Evolutionary conservation across 1,140 invertebrate species (phyloP).

Genomic region (Idris sp.): DNA sequence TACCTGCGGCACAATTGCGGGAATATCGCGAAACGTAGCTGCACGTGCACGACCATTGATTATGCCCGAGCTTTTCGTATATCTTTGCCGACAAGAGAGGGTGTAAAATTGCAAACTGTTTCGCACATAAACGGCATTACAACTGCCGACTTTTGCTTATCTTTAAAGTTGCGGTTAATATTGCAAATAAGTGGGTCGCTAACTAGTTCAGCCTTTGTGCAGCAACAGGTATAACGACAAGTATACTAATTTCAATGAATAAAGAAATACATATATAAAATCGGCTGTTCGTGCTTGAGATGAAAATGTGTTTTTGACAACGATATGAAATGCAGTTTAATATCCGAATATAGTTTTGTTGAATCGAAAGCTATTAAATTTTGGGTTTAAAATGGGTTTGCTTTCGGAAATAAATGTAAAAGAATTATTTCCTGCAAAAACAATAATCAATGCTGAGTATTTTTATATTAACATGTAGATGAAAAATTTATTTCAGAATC

Average conservation of each 20-base stretch:
- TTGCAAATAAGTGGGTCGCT: conserved; percentile 32
- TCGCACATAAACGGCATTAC: conserved; percentile 33
- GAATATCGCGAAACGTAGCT: conserved; percentile 22
- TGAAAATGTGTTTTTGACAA: conserved; percentile 15
- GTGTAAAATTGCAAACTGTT: conserved; percentile 41
- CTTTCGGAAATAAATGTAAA: no score
- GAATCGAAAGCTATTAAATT: no score
- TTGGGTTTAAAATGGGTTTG: no score
- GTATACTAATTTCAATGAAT: conserved; percentile 31
- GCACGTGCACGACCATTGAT: conserved; percentile 47
- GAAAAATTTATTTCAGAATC: no score
- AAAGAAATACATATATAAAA: no score
- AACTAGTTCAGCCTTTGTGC: conserved; percentile 5
- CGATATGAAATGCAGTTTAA: conserved; percentile 9
- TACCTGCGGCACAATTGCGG: conserved; percentile 24
- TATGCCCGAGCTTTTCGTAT: conserved; percentile 24
- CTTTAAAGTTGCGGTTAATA: conserved; percentile 30
- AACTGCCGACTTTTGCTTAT: conserved; percentile 37
- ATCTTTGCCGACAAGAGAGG: conserved; percentile 16
- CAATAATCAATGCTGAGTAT: no score
- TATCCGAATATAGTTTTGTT: conserved; percentile 1
- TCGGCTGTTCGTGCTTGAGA: conserved; percentile 17
- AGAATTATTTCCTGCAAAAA: no score
- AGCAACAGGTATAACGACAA: conserved; percentile 34
- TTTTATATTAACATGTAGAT: no score